Conservation (phyloP, 2,113 vertebrate genomes). For the Reinhardtius hippoglossoides region DNA sequence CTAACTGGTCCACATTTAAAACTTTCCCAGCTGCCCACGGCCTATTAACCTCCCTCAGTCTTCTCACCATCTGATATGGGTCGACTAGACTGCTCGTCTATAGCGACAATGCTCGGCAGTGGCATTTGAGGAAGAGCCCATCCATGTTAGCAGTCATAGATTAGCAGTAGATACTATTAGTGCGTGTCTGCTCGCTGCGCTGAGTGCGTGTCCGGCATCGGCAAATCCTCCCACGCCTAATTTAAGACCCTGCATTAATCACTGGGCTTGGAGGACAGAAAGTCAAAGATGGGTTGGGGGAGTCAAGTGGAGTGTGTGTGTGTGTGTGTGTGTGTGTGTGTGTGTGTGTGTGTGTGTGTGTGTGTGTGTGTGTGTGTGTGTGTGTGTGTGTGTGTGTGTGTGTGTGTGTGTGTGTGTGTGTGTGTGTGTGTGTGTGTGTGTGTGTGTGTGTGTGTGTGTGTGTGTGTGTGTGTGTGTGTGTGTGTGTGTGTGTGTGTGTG, state of each 20-base stretch:
- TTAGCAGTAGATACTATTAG: slow-evolving; percentile 80
- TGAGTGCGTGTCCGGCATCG: slow-evolving; percentile 72
- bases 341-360: too few species aligned
- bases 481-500: too few species aligned
- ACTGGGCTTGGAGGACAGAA: slow-evolving; percentile 79
- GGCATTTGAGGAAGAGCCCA: slow-evolving; percentile 80
- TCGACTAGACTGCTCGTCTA: slow-evolving; percentile 72
- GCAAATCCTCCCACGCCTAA: slow-evolving; percentile 81
- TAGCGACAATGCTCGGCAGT: slow-evolving; percentile 67
- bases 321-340: too few species aligned
- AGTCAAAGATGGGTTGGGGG: slow-evolving; percentile 78
- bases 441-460: too few species aligned
- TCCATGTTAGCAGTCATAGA: slow-evolving; percentile 80
- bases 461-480: too few species aligned
- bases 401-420: too few species aligned
- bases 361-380: too few species aligned
- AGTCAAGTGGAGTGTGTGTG: not conserved
- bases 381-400: too few species aligned
- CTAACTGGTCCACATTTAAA: slow-evolving; percentile 47
- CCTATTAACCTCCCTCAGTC: slow-evolving; percentile 76
- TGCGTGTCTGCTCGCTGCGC: slow-evolving; percentile 69
- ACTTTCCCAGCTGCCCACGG: slow-evolving; percentile 53
- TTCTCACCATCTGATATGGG: slow-evolving; percentile 73
- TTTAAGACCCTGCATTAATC: slow-evolving; percentile 84
- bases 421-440: too few species aligned